A percentile compares a stretch with the other conserved stretches of the same genome.
phyloP scores from a whole-genome alignment of 2,797 vertebrate genomes.

The Florisuga fusca region DNA sequence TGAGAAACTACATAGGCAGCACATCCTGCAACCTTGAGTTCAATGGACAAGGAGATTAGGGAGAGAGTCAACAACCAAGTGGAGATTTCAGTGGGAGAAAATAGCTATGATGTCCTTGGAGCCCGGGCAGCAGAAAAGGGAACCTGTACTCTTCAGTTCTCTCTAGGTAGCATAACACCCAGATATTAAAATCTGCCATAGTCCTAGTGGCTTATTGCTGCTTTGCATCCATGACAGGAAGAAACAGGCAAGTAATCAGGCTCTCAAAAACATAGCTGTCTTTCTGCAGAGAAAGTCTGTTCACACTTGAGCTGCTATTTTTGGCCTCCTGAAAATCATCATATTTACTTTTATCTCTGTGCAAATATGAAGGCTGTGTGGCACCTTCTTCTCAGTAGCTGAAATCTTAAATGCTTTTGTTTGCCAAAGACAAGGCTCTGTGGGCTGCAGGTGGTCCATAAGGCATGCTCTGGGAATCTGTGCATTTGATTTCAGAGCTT shows the following conservation, averaged over 20 bases:
- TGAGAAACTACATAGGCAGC: background rate
- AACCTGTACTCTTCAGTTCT: background rate
- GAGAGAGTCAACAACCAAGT: background rate
- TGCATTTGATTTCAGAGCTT: background rate
- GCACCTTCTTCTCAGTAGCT: background rate
- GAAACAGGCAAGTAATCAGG: background rate
- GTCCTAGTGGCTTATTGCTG: background rate
- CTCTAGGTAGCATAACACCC: background rate
- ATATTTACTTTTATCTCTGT: background rate
- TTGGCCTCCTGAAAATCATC: background rate
- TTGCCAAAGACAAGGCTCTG: background rate
- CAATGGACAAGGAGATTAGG: background rate
- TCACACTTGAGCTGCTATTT: background rate
- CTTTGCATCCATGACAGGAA: background rate
- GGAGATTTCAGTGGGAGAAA: background rate
- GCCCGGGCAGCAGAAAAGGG: background rate
- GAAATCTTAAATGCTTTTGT: background rate
- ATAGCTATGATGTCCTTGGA: background rate
- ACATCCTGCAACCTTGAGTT: background rate
- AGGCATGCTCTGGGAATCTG: background rate
- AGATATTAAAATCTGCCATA: background rate
- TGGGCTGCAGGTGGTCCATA: background rate
- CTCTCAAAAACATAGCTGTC: background rate
- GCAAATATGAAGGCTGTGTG: background rate
- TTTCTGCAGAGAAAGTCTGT: background rate